A percentile compares a stretch with the other conserved stretches of the same genome.
phyloP scores from a whole-genome alignment of 2,797 vertebrate genomes.

The Vespertilio murinus region DNA sequence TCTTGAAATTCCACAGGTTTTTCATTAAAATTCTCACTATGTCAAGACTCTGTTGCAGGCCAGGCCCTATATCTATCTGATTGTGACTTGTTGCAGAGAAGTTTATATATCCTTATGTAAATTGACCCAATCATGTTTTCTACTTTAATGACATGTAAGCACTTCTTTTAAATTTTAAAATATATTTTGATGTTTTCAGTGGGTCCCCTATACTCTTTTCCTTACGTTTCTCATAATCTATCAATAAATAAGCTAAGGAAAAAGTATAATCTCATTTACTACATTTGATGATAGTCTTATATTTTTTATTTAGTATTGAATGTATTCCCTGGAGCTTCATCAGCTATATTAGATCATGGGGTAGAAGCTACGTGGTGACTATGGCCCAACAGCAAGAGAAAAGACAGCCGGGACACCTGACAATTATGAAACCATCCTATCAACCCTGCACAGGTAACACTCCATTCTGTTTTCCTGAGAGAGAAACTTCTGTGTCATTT shows the following conservation, averaged over 20 bases:
- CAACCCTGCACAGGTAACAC: neutral
- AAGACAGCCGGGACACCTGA: neutral
- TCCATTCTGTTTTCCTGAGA: neutral
- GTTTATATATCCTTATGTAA: neutral
- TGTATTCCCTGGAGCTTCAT: neutral
- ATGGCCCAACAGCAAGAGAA: neutral
- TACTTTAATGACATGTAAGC: neutral
- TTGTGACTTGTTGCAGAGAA: neutral
- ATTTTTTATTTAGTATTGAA: neutral
- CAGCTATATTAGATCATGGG: neutral
- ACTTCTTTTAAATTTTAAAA: neutral
- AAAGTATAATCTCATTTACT: neutral
- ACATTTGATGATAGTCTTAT: neutral
- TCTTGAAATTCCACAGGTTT: neutral
- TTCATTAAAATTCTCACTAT: neutral
- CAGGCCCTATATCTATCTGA: neutral
- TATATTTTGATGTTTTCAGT: slow-evolving; percentile 7
- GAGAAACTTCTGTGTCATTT: neutral
- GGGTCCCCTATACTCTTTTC: neutral
- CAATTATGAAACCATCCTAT: neutral
- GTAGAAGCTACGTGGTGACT: neutral
- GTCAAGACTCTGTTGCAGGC: neutral
- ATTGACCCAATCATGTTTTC: neutral
- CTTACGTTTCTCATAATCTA: neutral
- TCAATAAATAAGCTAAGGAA: neutral